Evolutionary conservation across 2,113 vertebrate genomes (phyloP).

Genomic region (Siniperca knerii): DNA sequence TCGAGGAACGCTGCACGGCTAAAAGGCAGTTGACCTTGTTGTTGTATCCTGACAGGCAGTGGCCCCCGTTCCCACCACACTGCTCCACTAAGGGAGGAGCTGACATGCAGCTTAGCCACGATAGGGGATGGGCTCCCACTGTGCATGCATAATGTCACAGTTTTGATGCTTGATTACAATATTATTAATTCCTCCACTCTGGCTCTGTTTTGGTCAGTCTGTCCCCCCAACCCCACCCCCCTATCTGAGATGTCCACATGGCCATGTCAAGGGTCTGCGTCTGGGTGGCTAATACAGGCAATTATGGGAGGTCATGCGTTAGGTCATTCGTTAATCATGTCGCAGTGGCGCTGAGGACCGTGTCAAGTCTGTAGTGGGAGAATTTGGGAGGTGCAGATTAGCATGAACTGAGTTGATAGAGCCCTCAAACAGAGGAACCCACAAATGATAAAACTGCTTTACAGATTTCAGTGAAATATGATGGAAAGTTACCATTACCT

Average conservation of each 20-base stretch:
- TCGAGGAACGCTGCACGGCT: slow-evolving; percentile 46
- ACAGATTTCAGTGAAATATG: not conserved
- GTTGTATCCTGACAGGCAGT: slow-evolving; percentile 67
- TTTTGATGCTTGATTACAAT: slow-evolving; percentile 53
- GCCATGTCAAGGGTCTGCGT: slow-evolving; percentile 23
- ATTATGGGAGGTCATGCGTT: slow-evolving; percentile 55
- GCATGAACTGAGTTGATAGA: not conserved
- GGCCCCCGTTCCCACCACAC: slow-evolving; percentile 41
- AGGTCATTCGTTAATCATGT: slow-evolving; percentile 49
- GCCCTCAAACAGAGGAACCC: not conserved
- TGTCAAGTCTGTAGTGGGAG: slow-evolving; percentile 13
- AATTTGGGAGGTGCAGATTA: slow-evolving; percentile 22
- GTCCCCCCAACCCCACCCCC: too few relatives aligned
- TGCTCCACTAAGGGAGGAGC: slow-evolving; percentile 39
- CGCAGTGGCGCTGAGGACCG: not conserved
- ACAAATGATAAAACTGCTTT: not conserved
- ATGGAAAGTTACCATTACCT: not conserved
- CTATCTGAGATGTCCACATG: slow-evolving; percentile 22
- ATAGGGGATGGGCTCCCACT: slow-evolving; percentile 32
- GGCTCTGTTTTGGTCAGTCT: slow-evolving; percentile 19
- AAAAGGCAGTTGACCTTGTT: slow-evolving; percentile 77
- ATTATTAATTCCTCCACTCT: slow-evolving; percentile 51
- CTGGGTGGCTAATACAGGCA: slow-evolving; percentile 46
- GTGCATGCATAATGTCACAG: slow-evolving; percentile 59
- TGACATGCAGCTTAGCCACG: slow-evolving; percentile 41